Conservation (phyloP, 2,888 invertebrate species). For the Seira ritae region DNA sequence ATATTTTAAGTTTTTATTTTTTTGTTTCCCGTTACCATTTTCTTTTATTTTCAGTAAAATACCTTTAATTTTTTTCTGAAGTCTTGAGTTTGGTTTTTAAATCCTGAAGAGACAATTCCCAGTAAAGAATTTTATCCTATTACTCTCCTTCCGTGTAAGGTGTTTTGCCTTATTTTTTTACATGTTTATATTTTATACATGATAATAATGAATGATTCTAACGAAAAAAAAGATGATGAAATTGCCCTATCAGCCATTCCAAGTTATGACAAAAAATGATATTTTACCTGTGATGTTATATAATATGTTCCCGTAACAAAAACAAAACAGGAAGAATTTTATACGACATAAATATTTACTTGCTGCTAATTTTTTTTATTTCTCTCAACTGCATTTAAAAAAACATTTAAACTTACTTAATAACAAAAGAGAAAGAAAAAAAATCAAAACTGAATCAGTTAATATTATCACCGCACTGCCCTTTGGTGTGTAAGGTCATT, state of each 20-base stretch:
- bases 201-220: not conserved
- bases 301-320: no score
- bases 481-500: conserved; percentile 99
- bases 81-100: conserved; percentile 15
- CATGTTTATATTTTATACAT: not conserved
- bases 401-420: no score
- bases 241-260: conserved; percentile 65
- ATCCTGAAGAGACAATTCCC: not conserved
- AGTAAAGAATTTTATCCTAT: no score
- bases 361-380: no score
- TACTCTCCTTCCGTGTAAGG: no score
- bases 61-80: not conserved
- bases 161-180: no score
- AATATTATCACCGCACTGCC: conserved; percentile 84
- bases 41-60: not conserved
- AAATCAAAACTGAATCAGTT: no score
- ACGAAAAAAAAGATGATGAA: conserved; percentile 31
- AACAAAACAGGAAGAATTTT: no score
- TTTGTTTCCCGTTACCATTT: conserved; percentile 14
- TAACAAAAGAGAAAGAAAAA: no score
- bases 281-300: no score
- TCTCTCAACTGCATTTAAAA: no score
- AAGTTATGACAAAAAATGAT: not conserved
- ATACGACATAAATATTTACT: no score
- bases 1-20: conserved; percentile 24